phyloP scores from a whole-genome alignment of 2,797 vertebrate species.

The Fringilla coelebs region DNA sequence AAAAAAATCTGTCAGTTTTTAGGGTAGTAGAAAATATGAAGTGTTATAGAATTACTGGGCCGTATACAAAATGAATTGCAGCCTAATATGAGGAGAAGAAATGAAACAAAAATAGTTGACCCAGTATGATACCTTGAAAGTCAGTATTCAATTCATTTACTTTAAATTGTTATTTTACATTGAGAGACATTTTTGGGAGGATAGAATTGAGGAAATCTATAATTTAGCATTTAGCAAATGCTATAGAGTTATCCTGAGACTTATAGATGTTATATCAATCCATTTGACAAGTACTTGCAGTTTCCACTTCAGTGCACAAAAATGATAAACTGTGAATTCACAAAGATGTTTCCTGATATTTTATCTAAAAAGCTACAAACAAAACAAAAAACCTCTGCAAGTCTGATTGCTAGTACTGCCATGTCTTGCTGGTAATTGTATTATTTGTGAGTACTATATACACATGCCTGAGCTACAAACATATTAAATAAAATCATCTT shows the following conservation, averaged over 20 bases:
- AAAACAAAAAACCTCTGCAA: not conserved
- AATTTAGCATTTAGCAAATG: not conserved
- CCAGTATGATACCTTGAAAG: not conserved
- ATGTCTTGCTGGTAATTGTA: not conserved
- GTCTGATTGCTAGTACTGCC: not conserved
- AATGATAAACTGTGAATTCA: not conserved
- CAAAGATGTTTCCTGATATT: not conserved
- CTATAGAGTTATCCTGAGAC: not conserved
- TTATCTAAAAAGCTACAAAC: not conserved
- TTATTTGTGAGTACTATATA: not conserved
- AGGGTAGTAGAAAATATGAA: not conserved
- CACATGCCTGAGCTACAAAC: not conserved
- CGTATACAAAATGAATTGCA: not conserved
- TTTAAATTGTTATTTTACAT: not conserved
- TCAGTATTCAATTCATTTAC: not conserved
- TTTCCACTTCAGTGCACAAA: not conserved
- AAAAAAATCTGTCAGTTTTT: not conserved
- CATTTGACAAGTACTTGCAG: not conserved
- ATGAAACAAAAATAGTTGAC: not conserved
- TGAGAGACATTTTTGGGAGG: not conserved
- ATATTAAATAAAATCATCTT: constrained; percentile 1
- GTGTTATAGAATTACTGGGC: not conserved
- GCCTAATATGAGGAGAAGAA: not conserved
- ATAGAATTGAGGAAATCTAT: not conserved
- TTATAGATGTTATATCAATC: not conserved